These are phyloP conservation scores for Sandelia bainsii DNA, from an alignment of 2,797 vertebrate species.

Conservation along the genomic window DNA sequence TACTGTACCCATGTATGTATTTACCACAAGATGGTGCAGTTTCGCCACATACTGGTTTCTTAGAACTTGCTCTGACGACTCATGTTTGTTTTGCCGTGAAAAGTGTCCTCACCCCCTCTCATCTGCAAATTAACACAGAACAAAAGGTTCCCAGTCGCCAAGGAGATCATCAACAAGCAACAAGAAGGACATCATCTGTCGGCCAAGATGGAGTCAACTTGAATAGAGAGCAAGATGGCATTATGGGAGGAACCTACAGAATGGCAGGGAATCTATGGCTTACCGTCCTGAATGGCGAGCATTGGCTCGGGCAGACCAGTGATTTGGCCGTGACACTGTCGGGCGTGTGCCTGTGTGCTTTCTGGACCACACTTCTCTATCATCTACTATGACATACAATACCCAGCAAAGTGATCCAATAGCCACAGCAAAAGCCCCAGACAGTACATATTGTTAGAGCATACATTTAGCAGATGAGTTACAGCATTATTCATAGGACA, in stretches of 20 bases:
- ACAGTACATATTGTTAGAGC: constrained; percentile 38
- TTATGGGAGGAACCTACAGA: constrained; percentile 37
- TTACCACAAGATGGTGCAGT: constrained; percentile 70
- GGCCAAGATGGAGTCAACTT: constrained; percentile 24
- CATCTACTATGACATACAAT: constrained; percentile 73
- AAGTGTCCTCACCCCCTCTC: constrained; percentile 1
- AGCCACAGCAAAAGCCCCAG: constrained; percentile 51
- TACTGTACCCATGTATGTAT: not conserved
- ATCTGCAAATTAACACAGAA: constrained; percentile 47
- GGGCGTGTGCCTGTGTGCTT: constrained; percentile 74
- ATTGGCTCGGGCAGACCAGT: constrained; percentile 44
- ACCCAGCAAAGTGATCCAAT: constrained; percentile 43
- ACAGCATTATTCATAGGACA: constrained; percentile 37
- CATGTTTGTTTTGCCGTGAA: constrained; percentile 10
- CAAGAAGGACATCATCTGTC: constrained; percentile 25
- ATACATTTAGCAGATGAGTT: constrained; percentile 59
- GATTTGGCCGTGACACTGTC: constrained; percentile 75
- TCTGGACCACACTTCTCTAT: constrained; percentile 70
- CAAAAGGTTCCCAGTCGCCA: not conserved
- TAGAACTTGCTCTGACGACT: not conserved
- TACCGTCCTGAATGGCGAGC: constrained; percentile 17
- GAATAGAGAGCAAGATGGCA: constrained; percentile 32
- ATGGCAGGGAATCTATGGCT: constrained; percentile 30
- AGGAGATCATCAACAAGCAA: constrained; percentile 12
- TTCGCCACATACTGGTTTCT: constrained; percentile 41